Percentiles rank a stretch among this genome's conserved stretches.
Conservation (phyloP, 2,888 invertebrate species). For the Harpalus rubripes region DNA sequence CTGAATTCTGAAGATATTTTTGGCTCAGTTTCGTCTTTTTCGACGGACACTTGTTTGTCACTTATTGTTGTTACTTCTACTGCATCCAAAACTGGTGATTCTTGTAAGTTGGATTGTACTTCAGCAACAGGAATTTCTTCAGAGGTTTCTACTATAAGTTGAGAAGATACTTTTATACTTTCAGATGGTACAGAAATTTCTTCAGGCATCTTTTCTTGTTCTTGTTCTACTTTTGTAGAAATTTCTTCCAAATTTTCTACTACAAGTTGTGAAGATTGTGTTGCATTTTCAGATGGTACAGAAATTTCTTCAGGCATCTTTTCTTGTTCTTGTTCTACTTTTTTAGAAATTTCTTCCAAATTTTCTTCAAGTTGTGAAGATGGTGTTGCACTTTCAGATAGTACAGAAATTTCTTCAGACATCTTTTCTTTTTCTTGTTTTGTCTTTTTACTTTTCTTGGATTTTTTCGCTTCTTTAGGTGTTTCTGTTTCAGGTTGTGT, state of each 20-base stretch:
- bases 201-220: background rate
- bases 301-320: conserved; percentile 7
- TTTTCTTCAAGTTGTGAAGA: background rate
- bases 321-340: background rate
- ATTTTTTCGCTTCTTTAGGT: conserved; percentile 22
- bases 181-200: conserved; percentile 4
- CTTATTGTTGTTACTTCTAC: conserved; percentile 45
- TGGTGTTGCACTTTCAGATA: background rate
- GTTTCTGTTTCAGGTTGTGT: background rate
- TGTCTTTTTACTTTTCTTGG: conserved; percentile 19
- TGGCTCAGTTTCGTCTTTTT: conserved; percentile 56
- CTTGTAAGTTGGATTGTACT: background rate
- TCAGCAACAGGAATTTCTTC: background rate
- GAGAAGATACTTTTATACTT: background rate
- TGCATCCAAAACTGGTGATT: conserved; percentile 12
- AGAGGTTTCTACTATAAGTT: background rate
- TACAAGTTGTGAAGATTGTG: background rate
- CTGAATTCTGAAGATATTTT: conserved; percentile 69
- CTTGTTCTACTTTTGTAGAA: background rate
- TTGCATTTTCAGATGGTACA: background rate
- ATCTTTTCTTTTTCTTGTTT: background rate
- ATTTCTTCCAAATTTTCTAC: background rate
- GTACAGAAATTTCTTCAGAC: conserved; percentile 1
- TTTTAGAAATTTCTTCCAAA: background rate
- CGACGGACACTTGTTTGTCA: conserved; percentile 46